Percentiles rank a stretch among this genome's conserved stretches.
Evolutionary conservation across 2,888 invertebrate species (phyloP).

Genomic region (Drosophila multiciliata): DNA sequence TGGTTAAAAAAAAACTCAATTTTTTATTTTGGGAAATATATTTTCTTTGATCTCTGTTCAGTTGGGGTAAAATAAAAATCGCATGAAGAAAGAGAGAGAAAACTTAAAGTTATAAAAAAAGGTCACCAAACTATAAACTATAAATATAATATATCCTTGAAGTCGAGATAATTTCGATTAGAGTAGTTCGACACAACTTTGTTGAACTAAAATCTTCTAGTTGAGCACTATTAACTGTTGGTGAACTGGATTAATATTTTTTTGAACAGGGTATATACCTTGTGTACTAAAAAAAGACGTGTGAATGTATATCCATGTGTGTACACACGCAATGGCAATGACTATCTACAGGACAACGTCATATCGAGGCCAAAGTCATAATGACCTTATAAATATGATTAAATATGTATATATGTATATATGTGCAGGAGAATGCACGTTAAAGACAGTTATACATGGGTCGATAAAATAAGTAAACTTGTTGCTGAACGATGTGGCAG

Average conservation of each 20-base stretch:
- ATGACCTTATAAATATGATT: conserved; percentile 25
- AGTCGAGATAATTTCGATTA: background rate
- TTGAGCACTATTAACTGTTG: conserved; percentile 4
- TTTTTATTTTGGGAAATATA: background rate
- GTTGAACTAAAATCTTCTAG: background rate
- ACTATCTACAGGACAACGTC: conserved; percentile 7
- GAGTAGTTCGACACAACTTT: background rate
- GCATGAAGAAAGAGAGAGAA: background rate
- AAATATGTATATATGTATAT: conserved; percentile 14
- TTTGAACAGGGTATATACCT: background rate
- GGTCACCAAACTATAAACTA: background rate
- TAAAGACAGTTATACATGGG: conserved; percentile 25
- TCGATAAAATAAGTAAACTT: conserved; percentile 66
- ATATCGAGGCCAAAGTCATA: conserved; percentile 18
- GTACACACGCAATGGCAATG: conserved; percentile 14
- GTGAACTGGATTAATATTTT: conserved; percentile 12
- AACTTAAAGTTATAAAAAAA: background rate
- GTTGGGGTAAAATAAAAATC: background rate
- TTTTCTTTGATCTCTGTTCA: background rate
- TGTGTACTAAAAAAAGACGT: background rate
- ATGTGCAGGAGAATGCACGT: conserved; percentile 38
- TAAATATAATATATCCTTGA: background rate
- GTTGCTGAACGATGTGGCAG: conserved; percentile 44
- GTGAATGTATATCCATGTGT: background rate
- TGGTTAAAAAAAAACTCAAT: too few species aligned